These are phyloP conservation scores for Lycia hirtaria DNA, from an alignment of 2,888 invertebrate genomes.

Conservation along the genomic window DNA sequence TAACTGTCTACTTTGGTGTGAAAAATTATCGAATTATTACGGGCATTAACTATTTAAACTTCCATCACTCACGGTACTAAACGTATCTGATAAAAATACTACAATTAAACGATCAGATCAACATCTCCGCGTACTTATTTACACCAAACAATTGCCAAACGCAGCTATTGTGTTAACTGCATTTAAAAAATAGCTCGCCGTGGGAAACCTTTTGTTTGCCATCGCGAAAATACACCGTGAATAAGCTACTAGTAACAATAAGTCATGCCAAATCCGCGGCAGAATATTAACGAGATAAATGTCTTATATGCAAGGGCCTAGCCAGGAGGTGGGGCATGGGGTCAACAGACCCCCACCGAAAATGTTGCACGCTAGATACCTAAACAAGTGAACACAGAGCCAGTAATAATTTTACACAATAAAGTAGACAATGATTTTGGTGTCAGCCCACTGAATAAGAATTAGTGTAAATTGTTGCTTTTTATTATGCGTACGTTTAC, in stretches of 20 bases:
- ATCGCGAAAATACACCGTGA: slow-evolving; percentile 54
- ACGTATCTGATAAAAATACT: slow-evolving; percentile 20
- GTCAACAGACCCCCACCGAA: too few species aligned
- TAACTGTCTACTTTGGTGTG: too few species aligned
- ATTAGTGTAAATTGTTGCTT: too few species aligned
- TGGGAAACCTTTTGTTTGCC: slow-evolving; percentile 66
- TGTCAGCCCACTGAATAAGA: too few species aligned
- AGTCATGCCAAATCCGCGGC: slow-evolving; percentile 46
- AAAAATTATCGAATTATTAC: too few species aligned
- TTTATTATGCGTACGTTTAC: too few species aligned
- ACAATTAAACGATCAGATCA: slow-evolving; percentile 58
- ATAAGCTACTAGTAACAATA: slow-evolving; percentile 49
- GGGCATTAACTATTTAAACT: too few species aligned
- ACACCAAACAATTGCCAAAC: slow-evolving; percentile 70
- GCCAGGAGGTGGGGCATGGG: too few species aligned
- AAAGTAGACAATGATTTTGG: too few species aligned
- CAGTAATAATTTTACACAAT: too few species aligned
- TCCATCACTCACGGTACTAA: not conserved
- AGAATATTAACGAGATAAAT: slow-evolving; percentile 41
- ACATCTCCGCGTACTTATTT: slow-evolving; percentile 50
- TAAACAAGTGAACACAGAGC: too few species aligned
- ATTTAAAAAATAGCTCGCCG: slow-evolving; percentile 59
- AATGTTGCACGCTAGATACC: too few species aligned
- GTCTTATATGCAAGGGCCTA: slow-evolving; percentile 8
- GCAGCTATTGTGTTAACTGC: slow-evolving; percentile 60